Base-by-base conservation (phyloP, 2,888 invertebrate species). In the Cancer borealis region DNA sequence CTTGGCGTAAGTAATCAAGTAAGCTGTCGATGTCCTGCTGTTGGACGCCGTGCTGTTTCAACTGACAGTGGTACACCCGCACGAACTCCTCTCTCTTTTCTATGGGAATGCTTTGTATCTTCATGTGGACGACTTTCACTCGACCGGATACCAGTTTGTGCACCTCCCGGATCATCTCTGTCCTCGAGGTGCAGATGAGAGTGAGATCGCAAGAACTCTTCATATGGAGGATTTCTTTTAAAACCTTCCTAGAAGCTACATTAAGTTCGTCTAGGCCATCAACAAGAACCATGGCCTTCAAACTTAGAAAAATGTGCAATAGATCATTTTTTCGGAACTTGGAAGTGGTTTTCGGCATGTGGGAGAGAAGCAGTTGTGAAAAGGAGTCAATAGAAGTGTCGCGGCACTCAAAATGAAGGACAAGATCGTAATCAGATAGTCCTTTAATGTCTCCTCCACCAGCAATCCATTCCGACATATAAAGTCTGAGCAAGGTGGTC, bases 231-330 rank as follows among this genome's bases (percentile, higher is more conserved):
- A 94, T 79, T 89, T 94, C 94, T 73, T 45, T 92, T 4, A 94
- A 45, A 10, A 92, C 26, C 17, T 79, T 89, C 17, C 14, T n/a
- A 5, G 94, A 94, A 4, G 89, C 21, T 39, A 2, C 14, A 90
- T 92, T 94, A 12, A 94, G 79, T 90, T 94, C 94, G 45, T 94
- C 94, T 21, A 94, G 49, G 10, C 94, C 94, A 89, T 94, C 94
- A 12, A 94, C 45, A n/a, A 94, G 47, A 49, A 94, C 46, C 17
- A 94, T 46, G 6, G 92, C n/a, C 54, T 84, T 94, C 39, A 92
- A 84, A 45, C 79, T 79, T 26, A 92, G 73, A 6, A 88, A 30
- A 88, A 92, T 73, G 30, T 79, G 87, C 14, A 92, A 21, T 1
- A 94, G n/a, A 47, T 94, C 94, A 30, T 66, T 46, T 30, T 30